phyloP scores from a whole-genome alignment of 2,888 invertebrate genomes.

The Scelioninae gen. 1 region DNA sequence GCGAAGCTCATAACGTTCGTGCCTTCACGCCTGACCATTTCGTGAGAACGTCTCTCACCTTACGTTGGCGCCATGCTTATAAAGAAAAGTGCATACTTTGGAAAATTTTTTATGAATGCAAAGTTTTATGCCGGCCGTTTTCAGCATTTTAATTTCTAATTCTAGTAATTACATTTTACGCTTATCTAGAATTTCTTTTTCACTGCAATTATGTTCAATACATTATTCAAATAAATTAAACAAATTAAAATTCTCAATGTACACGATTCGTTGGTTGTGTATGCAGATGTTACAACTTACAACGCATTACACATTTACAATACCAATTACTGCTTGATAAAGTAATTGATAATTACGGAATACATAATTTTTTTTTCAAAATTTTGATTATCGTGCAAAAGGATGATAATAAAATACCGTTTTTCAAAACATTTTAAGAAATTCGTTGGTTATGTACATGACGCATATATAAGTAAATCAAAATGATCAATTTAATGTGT shows the following conservation, averaged over 20 bases:
- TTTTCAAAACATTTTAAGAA: too few species aligned
- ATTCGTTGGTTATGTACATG: too few species aligned
- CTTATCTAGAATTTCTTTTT: conserved; percentile 28
- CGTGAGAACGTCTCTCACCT: conserved; percentile 63
- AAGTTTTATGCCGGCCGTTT: conserved; percentile 21
- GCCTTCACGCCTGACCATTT: conserved; percentile 75
- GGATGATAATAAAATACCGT: too few species aligned
- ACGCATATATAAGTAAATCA: too few species aligned
- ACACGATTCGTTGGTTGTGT: too few species aligned
- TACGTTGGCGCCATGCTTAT: conserved; percentile 72
- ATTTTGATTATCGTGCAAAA: too few species aligned
- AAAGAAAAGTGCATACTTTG: conserved; percentile 45
- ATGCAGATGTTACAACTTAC: too few species aligned
- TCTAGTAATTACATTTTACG: conserved; percentile 27
- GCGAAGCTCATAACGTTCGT: conserved; percentile 75
- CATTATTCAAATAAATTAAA: conserved; percentile 17
- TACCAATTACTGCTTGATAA: too few species aligned
- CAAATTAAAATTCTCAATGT: conserved; percentile 2
- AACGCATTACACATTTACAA: too few species aligned
- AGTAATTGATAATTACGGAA: too few species aligned
- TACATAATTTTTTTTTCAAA: too few species aligned
- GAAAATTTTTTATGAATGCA: conserved; percentile 40
- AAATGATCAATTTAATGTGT: too few species aligned
- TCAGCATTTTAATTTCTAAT: conserved; percentile 37
- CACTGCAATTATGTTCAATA: conserved; percentile 6